phyloP scores from a whole-genome alignment of 2,797 vertebrate species.

The Momotus momota region DNA sequence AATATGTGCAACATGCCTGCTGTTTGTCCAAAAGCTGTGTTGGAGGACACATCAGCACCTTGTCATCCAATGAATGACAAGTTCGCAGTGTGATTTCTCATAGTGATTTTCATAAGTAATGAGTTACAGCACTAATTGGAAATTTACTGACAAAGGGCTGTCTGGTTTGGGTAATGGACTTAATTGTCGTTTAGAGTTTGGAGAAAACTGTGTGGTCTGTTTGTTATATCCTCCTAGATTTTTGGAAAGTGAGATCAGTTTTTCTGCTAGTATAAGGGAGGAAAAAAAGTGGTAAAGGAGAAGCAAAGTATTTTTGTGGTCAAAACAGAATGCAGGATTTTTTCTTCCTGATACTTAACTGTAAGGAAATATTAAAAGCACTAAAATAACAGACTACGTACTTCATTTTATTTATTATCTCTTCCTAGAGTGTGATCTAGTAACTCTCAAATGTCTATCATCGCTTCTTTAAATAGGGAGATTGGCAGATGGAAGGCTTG shows the following conservation, averaged over 20 bases:
- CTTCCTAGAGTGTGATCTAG: not conserved
- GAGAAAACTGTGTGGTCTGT: not conserved
- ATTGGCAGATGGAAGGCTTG: not conserved
- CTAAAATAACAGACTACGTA: not conserved
- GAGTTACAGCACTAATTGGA: not conserved
- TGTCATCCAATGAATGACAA: not conserved
- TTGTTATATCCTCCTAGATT: constrained; percentile 1
- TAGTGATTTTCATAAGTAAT: not conserved
- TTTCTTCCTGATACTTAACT: not conserved
- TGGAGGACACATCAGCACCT: not conserved
- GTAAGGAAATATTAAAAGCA: not conserved
- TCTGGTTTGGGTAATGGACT: not conserved
- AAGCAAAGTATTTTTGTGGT: constrained; percentile 31
- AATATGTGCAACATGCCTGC: not conserved
- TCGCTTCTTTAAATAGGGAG: not conserved
- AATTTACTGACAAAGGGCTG: not conserved
- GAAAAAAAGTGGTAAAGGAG: constrained; percentile 19
- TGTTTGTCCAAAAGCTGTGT: not conserved
- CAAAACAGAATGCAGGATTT: not conserved
- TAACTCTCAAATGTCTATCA: not conserved
- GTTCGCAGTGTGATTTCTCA: not conserved
- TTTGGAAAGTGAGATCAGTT: constrained; percentile 46
- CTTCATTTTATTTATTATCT: not conserved
- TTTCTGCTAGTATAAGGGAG: constrained; percentile 9
- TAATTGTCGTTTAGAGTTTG: not conserved